These are phyloP conservation scores for Heliconius charithonia DNA, from an alignment of 2,888 invertebrate genomes.

Conservation along the genomic window DNA sequence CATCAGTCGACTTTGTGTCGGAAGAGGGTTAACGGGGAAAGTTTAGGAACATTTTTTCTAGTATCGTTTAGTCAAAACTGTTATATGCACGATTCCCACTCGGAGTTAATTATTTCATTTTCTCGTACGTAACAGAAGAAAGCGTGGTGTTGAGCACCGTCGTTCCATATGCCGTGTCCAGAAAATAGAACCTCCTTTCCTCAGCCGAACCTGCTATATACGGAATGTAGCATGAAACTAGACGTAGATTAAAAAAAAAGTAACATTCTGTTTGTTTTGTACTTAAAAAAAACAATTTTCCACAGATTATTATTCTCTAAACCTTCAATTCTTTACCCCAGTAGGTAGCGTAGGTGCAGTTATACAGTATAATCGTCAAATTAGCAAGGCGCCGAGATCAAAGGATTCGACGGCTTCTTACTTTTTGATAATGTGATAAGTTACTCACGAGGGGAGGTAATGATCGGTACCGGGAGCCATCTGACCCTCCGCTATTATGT, in stretches of 20 bases:
- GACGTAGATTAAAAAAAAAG: neutral
- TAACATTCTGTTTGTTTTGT: no score
- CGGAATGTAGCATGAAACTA: neutral
- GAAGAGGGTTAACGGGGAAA: constrained; percentile 12
- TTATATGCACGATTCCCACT: neutral
- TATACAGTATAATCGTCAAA: constrained; percentile 73
- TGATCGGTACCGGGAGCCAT: constrained; percentile 6
- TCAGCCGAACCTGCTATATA: neutral
- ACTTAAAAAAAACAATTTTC: neutral
- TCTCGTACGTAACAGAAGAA: no score
- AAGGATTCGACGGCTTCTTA: constrained; percentile 79
- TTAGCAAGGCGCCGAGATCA: constrained; percentile 75
- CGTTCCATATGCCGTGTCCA: no score
- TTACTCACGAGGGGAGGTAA: constrained; percentile 64
- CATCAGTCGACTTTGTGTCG: constrained; percentile 65
- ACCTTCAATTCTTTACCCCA: constrained; percentile 38
- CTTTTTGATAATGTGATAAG: constrained; percentile 82
- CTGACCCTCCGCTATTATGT: constrained; percentile 23
- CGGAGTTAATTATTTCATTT: neutral
- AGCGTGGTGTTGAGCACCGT: no score
- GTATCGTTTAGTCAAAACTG: neutral
- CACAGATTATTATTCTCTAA: neutral
- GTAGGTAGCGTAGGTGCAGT: no score
- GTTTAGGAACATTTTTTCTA: neutral
- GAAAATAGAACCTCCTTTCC: neutral